Evolutionary conservation across 2,797 vertebrate species (phyloP), one percentile per base, ranked within the genome.

Genomic region (Scomberomorus guttatus): DNA sequence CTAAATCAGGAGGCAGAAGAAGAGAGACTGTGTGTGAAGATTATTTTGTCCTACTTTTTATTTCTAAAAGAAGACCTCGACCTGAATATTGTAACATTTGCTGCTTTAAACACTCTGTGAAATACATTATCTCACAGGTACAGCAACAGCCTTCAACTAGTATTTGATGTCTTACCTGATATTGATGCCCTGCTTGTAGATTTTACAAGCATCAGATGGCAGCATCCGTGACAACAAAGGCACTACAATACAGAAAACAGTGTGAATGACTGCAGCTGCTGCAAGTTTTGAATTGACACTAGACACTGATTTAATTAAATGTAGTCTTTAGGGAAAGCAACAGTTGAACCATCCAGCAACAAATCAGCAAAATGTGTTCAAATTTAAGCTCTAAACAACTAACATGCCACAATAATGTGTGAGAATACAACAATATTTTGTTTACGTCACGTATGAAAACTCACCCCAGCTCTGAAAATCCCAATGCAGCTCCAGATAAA

Each of bases 381-480:
- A 73, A 57, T 25, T 4, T 24, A 72, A 66, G 13, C 20, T 46
- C 0, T 69, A 24, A 25, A 22, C 39, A 59, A 18, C 24, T 9
- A 59, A 24, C 12, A 9, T 29, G 22, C 5, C 44, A 13, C 29
- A 24, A 48, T 32, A 59, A 13, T 27, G n/a, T 55, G 32, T 34
- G 32, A 77, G 20, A 68, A 39, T 1, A 42, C 52, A 54, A 52
- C 24, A 10, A 12, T 12, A 61, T 15, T 62, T 68, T 44, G n/a
- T 61, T 24, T 20, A 7, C 18, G 32, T 22, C 4, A 79, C 73
- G 50, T 22, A 65, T 52, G 0, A 75, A 71, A 87, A 91, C 97
- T 97, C 94, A 98, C 98, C 98, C 98, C 98, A 99, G 93, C 98
- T 99, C 96, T 99, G 98, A 95, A 99, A 99, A 94, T 99, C 98